Percentiles rank a stretch among this genome's conserved stretches.
These are phyloP conservation scores for Scaptodrosophila latifasciaeformis DNA, from an alignment of 2,888 invertebrate species.

Conservation along the genomic window DNA sequence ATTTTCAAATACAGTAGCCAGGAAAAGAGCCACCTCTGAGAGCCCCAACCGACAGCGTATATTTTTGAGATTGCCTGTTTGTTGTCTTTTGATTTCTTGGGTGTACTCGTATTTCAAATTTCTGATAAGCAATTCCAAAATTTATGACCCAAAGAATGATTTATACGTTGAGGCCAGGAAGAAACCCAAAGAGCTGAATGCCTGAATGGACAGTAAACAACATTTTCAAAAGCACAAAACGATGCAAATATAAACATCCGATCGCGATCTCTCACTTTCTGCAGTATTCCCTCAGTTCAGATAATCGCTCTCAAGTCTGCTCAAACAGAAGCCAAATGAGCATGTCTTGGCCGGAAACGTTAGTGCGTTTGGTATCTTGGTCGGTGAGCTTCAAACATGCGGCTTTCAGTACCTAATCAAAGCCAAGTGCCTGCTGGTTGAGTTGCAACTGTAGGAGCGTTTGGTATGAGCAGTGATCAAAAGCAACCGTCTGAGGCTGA, in stretches of 20 bases:
- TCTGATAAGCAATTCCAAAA: no score
- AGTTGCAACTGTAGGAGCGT: conserved; percentile 58
- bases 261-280: conserved; percentile 19
- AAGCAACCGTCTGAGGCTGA: conserved; percentile 38
- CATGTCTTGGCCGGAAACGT: conserved; percentile 57
- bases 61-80: conserved; percentile 48
- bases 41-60: no score
- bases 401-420: conserved; percentile 50
- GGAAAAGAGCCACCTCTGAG: neutral
- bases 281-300: no score
- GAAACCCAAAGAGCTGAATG: no score
- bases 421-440: conserved; percentile 47
- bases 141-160: no score
- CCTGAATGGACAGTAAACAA: conserved; percentile 53
- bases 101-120: conserved; percentile 36
- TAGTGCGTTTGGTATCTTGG: neutral
- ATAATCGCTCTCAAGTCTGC: no score
- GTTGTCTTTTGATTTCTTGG: conserved; percentile 45
- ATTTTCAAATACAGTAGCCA: conserved; percentile 43
- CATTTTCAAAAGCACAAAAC: conserved; percentile 50
- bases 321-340: conserved; percentile 67
- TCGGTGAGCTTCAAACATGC: neutral
- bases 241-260: conserved; percentile 63
- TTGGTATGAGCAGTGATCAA: conserved; percentile 43
- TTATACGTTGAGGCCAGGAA: no score